Conservation (phyloP, 2,888 invertebrate genomes). For the Ornithoptera priamus region DNA sequence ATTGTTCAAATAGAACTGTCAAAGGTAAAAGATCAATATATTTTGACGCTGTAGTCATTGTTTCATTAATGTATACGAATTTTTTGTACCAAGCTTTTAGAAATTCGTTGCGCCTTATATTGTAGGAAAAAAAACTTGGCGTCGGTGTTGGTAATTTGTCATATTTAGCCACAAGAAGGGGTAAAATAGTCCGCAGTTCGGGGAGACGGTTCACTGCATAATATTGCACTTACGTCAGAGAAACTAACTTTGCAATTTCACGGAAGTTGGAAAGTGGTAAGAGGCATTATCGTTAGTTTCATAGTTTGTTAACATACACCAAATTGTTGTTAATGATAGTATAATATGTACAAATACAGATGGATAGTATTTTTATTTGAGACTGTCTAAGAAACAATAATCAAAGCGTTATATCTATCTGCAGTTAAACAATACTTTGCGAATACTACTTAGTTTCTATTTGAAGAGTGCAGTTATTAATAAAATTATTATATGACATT, state of each 20-base stretch:
- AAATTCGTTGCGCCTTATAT: conserved; percentile 3
- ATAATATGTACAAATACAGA: neutral
- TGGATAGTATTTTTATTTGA: neutral
- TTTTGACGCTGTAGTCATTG: too few species aligned
- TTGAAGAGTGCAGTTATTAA: too few species aligned
- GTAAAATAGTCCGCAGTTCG: conserved; percentile 11
- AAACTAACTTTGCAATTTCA: conserved; percentile 22
- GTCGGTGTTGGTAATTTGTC: conserved; percentile 21
- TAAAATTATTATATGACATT: too few species aligned
- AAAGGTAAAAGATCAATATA: too few species aligned
- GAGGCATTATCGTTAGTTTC: conserved; percentile 16
- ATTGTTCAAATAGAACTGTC: too few species aligned
- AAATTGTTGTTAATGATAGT: neutral
- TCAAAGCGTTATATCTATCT: too few species aligned
- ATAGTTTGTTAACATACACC: conserved; percentile 5
- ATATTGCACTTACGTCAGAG: conserved; percentile 24
- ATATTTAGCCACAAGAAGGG: conserved; percentile 18
- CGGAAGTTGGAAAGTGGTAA: conserved; percentile 15
- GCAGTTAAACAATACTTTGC: too few species aligned
- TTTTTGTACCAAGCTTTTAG: neutral
- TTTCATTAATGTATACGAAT: neutral
- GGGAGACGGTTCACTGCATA: conserved; percentile 15
- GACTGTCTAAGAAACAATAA: neutral
- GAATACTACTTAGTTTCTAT: too few species aligned
- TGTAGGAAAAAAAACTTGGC: conserved; percentile 11